phyloP scores from a whole-genome alignment of 2,797 vertebrate genomes.

The Masticophis lateralis region DNA sequence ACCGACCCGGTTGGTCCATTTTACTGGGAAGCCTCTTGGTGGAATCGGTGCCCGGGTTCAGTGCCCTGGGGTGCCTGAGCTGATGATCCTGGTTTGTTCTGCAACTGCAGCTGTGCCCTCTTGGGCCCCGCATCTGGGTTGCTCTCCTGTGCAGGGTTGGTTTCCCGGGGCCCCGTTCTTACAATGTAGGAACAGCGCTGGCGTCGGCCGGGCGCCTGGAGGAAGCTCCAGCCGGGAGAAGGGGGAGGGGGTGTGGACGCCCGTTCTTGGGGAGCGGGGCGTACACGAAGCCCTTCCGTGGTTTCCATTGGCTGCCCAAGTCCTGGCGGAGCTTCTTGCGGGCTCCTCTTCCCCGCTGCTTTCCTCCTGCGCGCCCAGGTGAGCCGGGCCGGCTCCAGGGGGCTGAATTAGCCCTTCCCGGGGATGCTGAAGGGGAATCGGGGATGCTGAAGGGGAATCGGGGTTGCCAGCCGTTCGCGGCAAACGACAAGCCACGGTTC shows the following conservation, averaged over 20 bases:
- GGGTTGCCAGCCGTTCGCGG: background rate
- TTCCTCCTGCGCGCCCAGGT: background rate
- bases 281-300: background rate
- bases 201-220: no score
- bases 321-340: background rate
- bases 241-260: background rate
- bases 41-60: background rate
- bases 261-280: background rate
- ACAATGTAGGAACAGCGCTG: no score
- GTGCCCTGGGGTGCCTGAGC: no score
- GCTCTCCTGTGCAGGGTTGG: background rate
- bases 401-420: background rate
- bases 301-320: background rate
- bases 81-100: background rate
- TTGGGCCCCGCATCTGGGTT: background rate
- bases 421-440: background rate
- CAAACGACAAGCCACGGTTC: accelerated
- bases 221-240: no score
- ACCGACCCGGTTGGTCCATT: accelerated
- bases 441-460: background rate
- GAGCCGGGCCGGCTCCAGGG: background rate
- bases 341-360: background rate
- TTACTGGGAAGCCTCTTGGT: background rate
- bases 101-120: background rate
- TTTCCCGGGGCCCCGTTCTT: background rate